phyloP scores from a whole-genome alignment of 2,113 vertebrate genomes.

The Tenrec ecaudatus region DNA sequence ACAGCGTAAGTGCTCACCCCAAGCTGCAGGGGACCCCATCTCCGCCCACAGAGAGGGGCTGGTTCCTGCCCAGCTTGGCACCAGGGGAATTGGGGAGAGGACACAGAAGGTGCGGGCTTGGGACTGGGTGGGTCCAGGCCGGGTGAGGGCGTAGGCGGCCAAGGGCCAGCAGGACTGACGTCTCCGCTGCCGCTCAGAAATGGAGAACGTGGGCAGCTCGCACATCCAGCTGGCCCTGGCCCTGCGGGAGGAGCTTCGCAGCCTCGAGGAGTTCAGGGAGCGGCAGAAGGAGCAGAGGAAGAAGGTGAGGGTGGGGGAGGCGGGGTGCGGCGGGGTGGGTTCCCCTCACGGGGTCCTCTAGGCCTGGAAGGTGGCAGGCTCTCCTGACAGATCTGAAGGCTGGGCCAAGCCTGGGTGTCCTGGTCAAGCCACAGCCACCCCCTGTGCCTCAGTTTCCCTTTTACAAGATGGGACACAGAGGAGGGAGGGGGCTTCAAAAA shows the following conservation, averaged over 20 bases:
- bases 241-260: conserved; percentile 93
- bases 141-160: not conserved
- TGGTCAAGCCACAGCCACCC: not conserved
- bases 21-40: not conserved
- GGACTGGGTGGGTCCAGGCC: not conserved
- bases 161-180: not conserved
- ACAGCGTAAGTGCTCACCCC: conserved; percentile 90
- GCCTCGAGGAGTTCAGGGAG: conserved; percentile 95
- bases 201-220: conserved; percentile 93
- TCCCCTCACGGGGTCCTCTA: not conserved
- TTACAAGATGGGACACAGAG: not conserved
- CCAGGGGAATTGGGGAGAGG: not conserved
- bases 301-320: conserved; percentile 89
- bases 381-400: not conserved
- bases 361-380: not conserved
- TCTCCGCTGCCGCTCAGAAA: conserved; percentile 87
- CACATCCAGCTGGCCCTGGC: conserved; percentile 93
- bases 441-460: not conserved
- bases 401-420: not conserved
- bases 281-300: conserved; percentile 96
- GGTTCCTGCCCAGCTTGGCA: not conserved
- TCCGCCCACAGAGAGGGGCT: not conserved
- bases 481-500: too few relatives aligned
- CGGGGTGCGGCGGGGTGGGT: conserved; percentile 52
- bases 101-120: not conserved